phyloP scores from a whole-genome alignment of 2,113 vertebrate genomes.

The Peromyscus maniculatus region DNA sequence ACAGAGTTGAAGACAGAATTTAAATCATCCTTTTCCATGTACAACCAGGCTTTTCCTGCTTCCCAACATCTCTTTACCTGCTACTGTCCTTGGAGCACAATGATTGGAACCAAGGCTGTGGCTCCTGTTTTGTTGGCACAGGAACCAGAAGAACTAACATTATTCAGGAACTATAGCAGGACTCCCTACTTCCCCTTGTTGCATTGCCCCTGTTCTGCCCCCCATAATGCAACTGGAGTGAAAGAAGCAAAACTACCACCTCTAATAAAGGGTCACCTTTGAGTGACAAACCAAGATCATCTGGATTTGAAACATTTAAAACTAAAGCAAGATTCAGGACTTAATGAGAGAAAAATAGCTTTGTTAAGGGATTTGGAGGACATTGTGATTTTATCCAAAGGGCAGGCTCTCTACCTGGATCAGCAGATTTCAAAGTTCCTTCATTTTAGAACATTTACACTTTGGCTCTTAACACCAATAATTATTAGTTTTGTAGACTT shows the following conservation, averaged over 20 bases:
- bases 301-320: constrained; percentile 25
- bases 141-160: neutral
- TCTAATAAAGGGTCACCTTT: constrained; percentile 14
- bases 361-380: constrained; percentile 16
- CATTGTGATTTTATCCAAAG: neutral
- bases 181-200: neutral
- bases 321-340: constrained; percentile 36
- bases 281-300: neutral
- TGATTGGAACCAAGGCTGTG: neutral
- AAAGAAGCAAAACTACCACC: constrained; percentile 22
- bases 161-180: neutral
- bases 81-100: neutral
- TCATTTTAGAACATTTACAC: neutral
- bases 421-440: constrained; percentile 46
- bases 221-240: neutral
- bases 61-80: neutral
- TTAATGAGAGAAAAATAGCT: constrained; percentile 31
- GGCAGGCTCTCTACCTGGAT: neutral
- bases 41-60: neutral
- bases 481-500: neutral
- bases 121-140: neutral
- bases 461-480: constrained; percentile 10
- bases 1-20: neutral
- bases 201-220: neutral
- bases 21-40: neutral